phyloP scores from a whole-genome alignment of 2,888 invertebrate species.

The Dynastes hyllus region DNA sequence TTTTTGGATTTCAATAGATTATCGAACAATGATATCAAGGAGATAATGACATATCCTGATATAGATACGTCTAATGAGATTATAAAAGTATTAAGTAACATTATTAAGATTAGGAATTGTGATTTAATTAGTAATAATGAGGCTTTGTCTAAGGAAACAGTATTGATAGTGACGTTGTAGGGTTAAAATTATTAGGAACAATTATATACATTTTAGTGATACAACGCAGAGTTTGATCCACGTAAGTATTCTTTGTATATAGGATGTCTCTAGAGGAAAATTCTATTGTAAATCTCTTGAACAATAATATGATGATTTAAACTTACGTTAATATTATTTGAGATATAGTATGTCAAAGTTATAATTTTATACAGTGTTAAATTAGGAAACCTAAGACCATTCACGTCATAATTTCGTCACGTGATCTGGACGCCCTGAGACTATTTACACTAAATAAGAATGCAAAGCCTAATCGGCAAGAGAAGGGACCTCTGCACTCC shows the following conservation, averaged over 20 bases:
- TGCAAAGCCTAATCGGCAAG: too few species aligned
- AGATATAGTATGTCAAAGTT: too few species aligned
- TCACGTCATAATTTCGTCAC: too few species aligned
- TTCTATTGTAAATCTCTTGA: too few species aligned
- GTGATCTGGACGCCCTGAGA: too few species aligned
- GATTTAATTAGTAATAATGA: constrained; percentile 51
- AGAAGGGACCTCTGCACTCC: too few species aligned
- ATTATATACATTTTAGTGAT: constrained; percentile 47
- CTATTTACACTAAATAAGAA: too few species aligned
- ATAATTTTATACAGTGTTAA: too few species aligned
- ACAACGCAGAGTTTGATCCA: background rate
- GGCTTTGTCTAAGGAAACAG: constrained; percentile 22
- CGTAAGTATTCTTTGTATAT: constrained; percentile 16
- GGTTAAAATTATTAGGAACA: constrained; percentile 37
- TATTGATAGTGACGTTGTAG: constrained; percentile 47
- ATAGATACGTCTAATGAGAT: constrained; percentile 60
- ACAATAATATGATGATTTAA: too few species aligned
- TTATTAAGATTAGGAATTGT: constrained; percentile 57
- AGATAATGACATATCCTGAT: constrained; percentile 63
- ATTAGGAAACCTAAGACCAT: too few species aligned
- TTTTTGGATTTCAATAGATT: constrained; percentile 65
- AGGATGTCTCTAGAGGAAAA: too few species aligned
- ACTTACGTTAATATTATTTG: too few species aligned
- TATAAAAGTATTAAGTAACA: constrained; percentile 60
- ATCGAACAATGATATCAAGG: constrained; percentile 59